Percentiles rank a stretch among this genome's conserved stretches.
These are phyloP conservation scores for Drosophila falleni DNA, from an alignment of 2,888 invertebrate genomes.

Conservation along the genomic window DNA sequence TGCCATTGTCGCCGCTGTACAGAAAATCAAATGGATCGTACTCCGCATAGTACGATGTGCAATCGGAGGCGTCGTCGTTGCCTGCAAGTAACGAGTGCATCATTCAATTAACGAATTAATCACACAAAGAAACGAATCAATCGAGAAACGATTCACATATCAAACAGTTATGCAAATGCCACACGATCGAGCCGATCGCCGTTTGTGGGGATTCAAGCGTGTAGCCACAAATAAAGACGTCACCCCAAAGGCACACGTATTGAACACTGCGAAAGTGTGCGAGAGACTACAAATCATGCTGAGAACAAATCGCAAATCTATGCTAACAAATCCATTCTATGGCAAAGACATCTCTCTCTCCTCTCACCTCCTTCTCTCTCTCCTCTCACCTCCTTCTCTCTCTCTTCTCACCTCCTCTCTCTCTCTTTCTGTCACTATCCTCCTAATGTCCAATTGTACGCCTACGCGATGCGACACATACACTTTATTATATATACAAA, in stretches of 20 bases:
- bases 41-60: constrained; percentile 90
- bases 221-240: constrained; percentile 67
- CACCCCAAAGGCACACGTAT: constrained; percentile 5
- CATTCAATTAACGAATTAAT: constrained; percentile 46
- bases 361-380: not conserved
- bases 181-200: constrained; percentile 7
- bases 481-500: constrained; percentile 26
- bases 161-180: constrained; percentile 60
- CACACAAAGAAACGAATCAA: constrained; percentile 23
- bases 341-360: constrained; percentile 4
- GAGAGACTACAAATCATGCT: constrained; percentile 8
- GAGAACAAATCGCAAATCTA: constrained; percentile 64
- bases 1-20: constrained; percentile 88
- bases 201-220: constrained; percentile 25
- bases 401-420: not conserved
- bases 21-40: constrained; percentile 93
- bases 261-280: constrained; percentile 3
- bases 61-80: constrained; percentile 87
- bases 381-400: not conserved
- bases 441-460: constrained; percentile 56
- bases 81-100: constrained; percentile 85
- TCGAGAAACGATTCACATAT: constrained; percentile 32
- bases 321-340: constrained; percentile 59
- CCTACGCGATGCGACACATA: constrained; percentile 45
- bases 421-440: not conserved